A percentile compares a stretch with the other conserved stretches of the same genome.
Evolutionary conservation across 1,140 invertebrate species (phyloP).

Genomic region (Hylaeus anthracinus): DNA sequence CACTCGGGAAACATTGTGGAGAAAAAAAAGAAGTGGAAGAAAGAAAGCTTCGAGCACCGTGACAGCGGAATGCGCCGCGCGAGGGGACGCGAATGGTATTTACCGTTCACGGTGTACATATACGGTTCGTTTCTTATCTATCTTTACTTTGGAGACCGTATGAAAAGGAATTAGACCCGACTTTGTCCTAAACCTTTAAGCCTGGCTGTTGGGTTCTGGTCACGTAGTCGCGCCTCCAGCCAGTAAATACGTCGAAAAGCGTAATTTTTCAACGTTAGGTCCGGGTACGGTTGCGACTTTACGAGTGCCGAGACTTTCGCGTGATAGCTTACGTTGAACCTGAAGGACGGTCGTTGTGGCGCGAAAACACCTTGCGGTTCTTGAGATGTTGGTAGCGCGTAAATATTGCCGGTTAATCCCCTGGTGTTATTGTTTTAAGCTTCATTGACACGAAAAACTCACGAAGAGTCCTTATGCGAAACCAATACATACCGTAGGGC

Average conservation of each 20-base stretch:
- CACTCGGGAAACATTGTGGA: background rate
- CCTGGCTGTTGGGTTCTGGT: constrained; percentile 16
- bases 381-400: background rate
- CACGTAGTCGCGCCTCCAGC: constrained; percentile 5
- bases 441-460: no score
- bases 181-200: constrained; percentile 32
- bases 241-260: constrained; percentile 17
- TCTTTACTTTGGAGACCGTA: constrained; percentile 28
- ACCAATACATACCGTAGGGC: no score
- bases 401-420: no score
- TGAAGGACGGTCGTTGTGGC: background rate
- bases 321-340: background rate
- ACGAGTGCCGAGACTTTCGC: background rate
- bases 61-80: background rate
- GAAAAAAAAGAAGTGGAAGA: background rate
- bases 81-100: constrained; percentile 16
- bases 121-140: constrained; percentile 24
- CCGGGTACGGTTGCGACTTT: background rate
- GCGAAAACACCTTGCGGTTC: background rate
- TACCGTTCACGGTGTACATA: constrained; percentile 23
- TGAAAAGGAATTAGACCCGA: constrained; percentile 41
- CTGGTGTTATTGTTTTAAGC: no score
- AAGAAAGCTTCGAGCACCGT: background rate
- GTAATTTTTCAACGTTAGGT: constrained; percentile 5
- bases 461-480: no score